phyloP scores from a whole-genome alignment of 1,140 invertebrate genomes.

The Hypothenemus hampei region DNA sequence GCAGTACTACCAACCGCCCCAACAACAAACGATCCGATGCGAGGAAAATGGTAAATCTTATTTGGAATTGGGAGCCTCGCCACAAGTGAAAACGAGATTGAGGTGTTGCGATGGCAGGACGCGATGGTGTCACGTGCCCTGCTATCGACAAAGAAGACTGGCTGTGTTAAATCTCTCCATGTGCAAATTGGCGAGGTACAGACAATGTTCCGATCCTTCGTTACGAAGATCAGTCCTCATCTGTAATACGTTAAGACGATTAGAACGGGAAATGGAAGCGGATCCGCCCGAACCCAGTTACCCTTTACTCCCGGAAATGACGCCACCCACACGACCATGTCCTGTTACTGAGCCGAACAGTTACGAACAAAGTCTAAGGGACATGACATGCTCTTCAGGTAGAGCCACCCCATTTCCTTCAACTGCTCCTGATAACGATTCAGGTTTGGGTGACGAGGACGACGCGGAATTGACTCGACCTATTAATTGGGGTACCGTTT shows the following conservation, averaged over 20 bases:
- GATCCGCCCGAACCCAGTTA: constrained; percentile 43
- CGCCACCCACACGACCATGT: constrained; percentile 47
- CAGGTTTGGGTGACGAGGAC: constrained; percentile 73
- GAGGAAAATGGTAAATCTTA: constrained; percentile 89
- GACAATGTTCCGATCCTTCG: constrained; percentile 83
- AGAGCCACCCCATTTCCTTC: constrained; percentile 59
- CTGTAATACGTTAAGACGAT: constrained; percentile 85
- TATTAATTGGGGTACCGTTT: constrained; percentile 87
- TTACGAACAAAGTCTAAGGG: constrained; percentile 50
- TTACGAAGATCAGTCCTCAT: constrained; percentile 90
- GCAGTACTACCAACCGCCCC: constrained; percentile 50
- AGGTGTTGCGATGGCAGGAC: constrained; percentile 61
- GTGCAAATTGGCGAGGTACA: constrained; percentile 82
- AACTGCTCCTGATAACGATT: constrained; percentile 59
- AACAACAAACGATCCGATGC: constrained; percentile 75
- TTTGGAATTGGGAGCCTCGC: constrained; percentile 72
- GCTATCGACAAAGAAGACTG: constrained; percentile 77
- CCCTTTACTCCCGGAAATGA: constrained; percentile 41
- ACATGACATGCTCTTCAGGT: constrained; percentile 49
- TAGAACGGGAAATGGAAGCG: constrained; percentile 83
- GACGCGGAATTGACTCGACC: constrained; percentile 69
- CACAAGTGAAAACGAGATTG: constrained; percentile 37
- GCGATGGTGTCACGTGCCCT: constrained; percentile 69
- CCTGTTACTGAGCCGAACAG: constrained; percentile 46
- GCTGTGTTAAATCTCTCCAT: constrained; percentile 90